Base-by-base conservation (phyloP, 2,113 vertebrate species). In the Paratilapia polleni region DNA sequence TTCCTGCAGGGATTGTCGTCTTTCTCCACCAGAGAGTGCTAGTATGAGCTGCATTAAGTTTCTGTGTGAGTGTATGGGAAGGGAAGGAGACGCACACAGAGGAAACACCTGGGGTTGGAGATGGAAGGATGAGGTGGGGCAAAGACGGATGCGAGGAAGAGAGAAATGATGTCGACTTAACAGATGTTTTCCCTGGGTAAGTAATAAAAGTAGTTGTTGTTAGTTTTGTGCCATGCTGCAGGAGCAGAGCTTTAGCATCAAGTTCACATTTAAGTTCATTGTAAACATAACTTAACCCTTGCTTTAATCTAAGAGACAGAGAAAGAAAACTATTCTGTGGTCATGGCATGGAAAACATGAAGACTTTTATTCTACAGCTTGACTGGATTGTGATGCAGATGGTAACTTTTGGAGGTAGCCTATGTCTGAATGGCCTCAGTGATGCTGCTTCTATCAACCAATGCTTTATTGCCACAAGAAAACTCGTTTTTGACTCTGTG, bases 1-100 rank as follows among this genome's bases (percentile, higher is more conserved):
- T 88, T 92, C 91, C 91, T 91, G 83, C 78, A 84, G 78, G 88
- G 90, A 93, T 91, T 90, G 90, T 91, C 89, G 6, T 87, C 88
- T 83, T 89, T 85, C 87, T 91, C 90, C 89, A 90, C 87, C 87
- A 77, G 82, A 91, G 79, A 89, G 85, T 85, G 89, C 81, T 86
- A 15, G 73, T 9, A 78, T 84, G 80, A 83, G 59, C 31, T 47
- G 11, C 77, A 58, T 60, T 59, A 54, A 57, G 20, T 80, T 60
- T 84, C 17, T 34, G 52, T 60, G 11, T 26, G 61, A 81, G 47
- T 43, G 56, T 26, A 60, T 17, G 57, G 38, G 66, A 41, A 20
- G 49, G 56, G 43, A 41, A 19, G 36, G 34, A 8, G 49, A 26
- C 10, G 36, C 36, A 56, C 13, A 73, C 26, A 76, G 58, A 78